phyloP scores from a whole-genome alignment of 23 tunicate species.

The Oikopleura albicans region DNA sequence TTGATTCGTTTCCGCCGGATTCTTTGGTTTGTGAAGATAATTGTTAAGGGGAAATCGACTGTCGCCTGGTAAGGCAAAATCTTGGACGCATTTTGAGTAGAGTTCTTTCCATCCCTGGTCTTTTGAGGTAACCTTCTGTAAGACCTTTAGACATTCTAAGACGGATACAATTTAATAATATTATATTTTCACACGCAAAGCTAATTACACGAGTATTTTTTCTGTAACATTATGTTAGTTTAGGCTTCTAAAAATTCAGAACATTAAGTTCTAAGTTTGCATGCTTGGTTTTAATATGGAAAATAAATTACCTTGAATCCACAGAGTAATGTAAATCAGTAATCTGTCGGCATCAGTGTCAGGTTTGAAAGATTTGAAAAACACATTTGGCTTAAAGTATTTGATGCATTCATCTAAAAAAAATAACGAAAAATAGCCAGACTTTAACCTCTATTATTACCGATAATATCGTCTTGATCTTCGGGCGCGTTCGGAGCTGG shows the following conservation, averaged over 20 bases:
- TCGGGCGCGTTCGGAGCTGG: not conserved
- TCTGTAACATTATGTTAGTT: no score
- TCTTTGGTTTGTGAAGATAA: not conserved
- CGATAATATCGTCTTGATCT: not conserved
- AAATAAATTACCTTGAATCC: constrained; percentile 31
- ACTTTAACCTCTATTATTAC: not conserved
- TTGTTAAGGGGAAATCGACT: constrained; percentile 74
- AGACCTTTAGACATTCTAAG: constrained; percentile 61
- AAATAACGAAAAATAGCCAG: not conserved
- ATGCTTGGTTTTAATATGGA: no score
- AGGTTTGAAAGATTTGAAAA: constrained; percentile 76
- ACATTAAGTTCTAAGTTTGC: no score
- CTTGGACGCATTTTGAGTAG: constrained; percentile 49
- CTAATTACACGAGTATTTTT: no score
- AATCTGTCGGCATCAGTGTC: constrained; percentile 78
- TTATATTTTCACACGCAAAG: no score
- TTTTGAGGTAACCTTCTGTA: constrained; percentile 30
- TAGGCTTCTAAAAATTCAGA: no score
- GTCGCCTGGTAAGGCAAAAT: constrained; percentile 79
- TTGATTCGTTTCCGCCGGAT: not conserved
- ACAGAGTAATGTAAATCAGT: constrained; percentile 83
- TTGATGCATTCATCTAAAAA: not conserved
- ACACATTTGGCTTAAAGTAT: constrained; percentile 50
- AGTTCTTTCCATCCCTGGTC: constrained; percentile 69
- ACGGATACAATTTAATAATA: not conserved